Percentiles rank a stretch among this genome's conserved stretches.
phyloP scores from a whole-genome alignment of 2,797 vertebrate genomes.

The Myripristis murdjan region DNA sequence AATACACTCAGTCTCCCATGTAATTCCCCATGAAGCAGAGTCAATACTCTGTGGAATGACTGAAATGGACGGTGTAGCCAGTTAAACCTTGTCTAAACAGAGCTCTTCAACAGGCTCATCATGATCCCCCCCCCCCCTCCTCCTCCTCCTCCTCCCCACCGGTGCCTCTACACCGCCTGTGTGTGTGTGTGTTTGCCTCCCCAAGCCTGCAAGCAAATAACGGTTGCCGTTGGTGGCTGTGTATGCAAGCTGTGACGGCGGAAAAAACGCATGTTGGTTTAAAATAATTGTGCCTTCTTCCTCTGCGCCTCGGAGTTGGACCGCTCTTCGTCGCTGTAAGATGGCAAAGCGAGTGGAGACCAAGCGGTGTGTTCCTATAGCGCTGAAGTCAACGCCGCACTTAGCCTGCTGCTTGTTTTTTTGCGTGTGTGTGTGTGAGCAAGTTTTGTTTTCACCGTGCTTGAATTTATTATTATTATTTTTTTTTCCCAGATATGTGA shows the following conservation, averaged over 20 bases:
- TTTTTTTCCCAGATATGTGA: conserved; percentile 43
- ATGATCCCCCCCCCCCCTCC: conserved; percentile 31
- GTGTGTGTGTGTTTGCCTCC: conserved; percentile 8
- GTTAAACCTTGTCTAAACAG: conserved; percentile 68
- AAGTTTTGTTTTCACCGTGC: background rate
- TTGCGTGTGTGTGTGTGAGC: conserved; percentile 32
- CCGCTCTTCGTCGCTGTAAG: conserved; percentile 34
- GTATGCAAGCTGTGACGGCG: conserved; percentile 18
- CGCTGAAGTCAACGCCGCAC: background rate
- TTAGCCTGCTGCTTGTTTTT: conserved; percentile 5
- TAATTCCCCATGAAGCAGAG: conserved; percentile 54
- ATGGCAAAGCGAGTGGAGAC: conserved; percentile 1
- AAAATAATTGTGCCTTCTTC: conserved; percentile 13
- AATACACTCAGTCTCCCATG: conserved; percentile 25
- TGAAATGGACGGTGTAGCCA: conserved; percentile 48
- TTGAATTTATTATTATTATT: no score
- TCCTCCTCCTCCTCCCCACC: no score
- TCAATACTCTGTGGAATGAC: conserved; percentile 48
- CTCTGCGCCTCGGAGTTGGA: background rate
- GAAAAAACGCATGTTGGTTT: conserved; percentile 18
- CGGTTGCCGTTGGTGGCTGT: conserved; percentile 20
- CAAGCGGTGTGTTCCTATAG: conserved; percentile 12
- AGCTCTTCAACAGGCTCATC: conserved; percentile 45
- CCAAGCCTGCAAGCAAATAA: conserved; percentile 19
- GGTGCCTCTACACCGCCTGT: background rate